Base-by-base conservation (phyloP, 1,140 invertebrate species). In the Druon quercuslanigerum region DNA sequence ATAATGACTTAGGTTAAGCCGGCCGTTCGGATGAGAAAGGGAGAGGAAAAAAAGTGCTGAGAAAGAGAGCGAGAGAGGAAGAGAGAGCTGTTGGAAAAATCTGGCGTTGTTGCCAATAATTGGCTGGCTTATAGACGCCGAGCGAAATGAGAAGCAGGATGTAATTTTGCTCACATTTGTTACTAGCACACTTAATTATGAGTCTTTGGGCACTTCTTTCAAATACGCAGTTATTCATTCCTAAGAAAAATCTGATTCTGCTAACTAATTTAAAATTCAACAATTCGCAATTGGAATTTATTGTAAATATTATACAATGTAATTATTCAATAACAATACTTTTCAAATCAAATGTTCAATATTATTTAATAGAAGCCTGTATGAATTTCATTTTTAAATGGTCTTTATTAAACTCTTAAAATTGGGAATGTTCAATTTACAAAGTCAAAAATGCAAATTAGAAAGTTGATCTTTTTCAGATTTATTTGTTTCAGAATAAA, bases 1-100 rank as follows among this genome's bases (percentile, higher is more conserved):
- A 78, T 86, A 86, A 86, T 85, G 84, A 83, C 74, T 71, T 72
- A 75, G 72, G 75, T 56, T 80, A 79, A 79, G 73, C 77, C 78
- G 52, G 75, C 20, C 60, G 76, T 77, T 77, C n/a, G 52, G 33
- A 16, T 52, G 73, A 51, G 14, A 73, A 11, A 51, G 50, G 19
- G 19, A 33, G 40, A 71, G 51, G 70, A 51, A 50, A 50, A 75
- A 51, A 40, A 57, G 25, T 50, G 71, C 50, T n/a, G 72, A 50
- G 50, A 73, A 56, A 78, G 54, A 60, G 25, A 76, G 25, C 70
- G 74, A 78, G 40, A 17, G 77, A 66, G 51, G 33, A 50, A 52
- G 46, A 56, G 74, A 72, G 52, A 20, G 56, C 57, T 66, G 57
- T 66, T 66, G 57, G 57, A 40, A 66, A 66, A 66, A 66, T 66